Evolutionary conservation across 2,797 vertebrate genomes (phyloP).

Genomic region (Rousettus madagascariensis): DNA sequence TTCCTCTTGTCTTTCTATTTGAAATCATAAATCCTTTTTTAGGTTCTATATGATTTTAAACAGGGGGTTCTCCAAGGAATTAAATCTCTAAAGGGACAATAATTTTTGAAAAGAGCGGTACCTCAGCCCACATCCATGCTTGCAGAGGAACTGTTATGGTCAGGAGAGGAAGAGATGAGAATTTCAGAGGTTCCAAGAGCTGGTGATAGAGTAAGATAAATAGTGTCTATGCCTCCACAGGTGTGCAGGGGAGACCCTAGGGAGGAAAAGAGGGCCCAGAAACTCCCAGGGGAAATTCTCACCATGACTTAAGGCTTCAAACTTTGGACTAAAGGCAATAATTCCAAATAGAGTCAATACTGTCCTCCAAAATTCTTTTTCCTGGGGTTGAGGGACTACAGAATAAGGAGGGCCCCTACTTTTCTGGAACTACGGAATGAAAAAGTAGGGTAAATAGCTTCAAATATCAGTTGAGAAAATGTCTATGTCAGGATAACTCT

Average conservation of each 20-base stretch:
- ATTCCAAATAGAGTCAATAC: background rate
- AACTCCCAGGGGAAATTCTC: background rate
- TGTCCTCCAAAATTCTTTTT: background rate
- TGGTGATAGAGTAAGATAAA: background rate
- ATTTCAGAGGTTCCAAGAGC: background rate
- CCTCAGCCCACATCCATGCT: background rate
- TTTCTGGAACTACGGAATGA: conserved; percentile 34
- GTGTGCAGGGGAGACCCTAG: background rate
- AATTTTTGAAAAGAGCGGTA: background rate
- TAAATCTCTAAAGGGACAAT: background rate
- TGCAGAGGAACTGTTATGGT: background rate
- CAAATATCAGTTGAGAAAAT: conserved; percentile 77
- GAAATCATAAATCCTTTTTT: background rate
- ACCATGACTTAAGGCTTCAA: background rate
- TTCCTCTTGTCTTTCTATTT: background rate
- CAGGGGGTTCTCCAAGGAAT: background rate
- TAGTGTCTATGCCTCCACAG: background rate
- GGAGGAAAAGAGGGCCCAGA: background rate
- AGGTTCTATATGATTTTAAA: background rate
- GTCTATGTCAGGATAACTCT: conserved; percentile 74
- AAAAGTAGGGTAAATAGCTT: conserved; percentile 73
- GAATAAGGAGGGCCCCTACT: background rate
- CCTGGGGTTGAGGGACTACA: background rate
- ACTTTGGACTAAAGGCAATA: background rate
- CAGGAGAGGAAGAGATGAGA: background rate